These are phyloP conservation scores for Temnothorax ravouxi DNA, from an alignment of 2,888 invertebrate genomes.

Conservation along the genomic window DNA sequence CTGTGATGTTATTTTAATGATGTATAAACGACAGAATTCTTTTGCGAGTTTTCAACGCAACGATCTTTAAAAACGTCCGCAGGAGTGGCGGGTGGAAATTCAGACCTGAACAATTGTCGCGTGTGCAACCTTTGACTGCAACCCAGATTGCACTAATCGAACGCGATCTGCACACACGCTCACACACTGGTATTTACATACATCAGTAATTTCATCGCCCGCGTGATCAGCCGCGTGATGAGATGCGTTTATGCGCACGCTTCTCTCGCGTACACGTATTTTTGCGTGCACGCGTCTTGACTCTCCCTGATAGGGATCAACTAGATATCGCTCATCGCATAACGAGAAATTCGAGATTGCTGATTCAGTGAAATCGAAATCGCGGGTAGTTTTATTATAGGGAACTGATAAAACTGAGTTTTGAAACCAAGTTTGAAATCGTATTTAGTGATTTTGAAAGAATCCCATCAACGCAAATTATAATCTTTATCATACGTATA, in stretches of 20 bases:
- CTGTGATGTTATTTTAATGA: neutral
- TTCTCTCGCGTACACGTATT: slow-evolving; percentile 25
- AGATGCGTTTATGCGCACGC: slow-evolving; percentile 57
- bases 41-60: neutral
- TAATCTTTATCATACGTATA: neutral
- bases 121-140: slow-evolving; percentile 51
- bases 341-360: slow-evolving; percentile 1
- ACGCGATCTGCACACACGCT: slow-evolving; percentile 41
- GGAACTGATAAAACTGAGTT: neutral
- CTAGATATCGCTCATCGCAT: neutral
- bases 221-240: neutral
- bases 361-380: neutral
- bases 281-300: slow-evolving; percentile 29
- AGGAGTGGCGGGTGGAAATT: slow-evolving; percentile 28
- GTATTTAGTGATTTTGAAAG: neutral
- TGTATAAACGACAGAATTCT: neutral
- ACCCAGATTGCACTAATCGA: slow-evolving; percentile 60
- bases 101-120: slow-evolving; percentile 63
- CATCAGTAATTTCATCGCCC: slow-evolving; percentile 78
- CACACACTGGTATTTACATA: slow-evolving; percentile 78
- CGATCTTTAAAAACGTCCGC: slow-evolving; percentile 24
- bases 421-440: neutral
- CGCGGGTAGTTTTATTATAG: neutral
- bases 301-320: slow-evolving; percentile 18
- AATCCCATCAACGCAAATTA: neutral